These are phyloP conservation scores for Dasyprocta punctata DNA, from an alignment of 2,113 vertebrate genomes.

Conservation along the genomic window DNA sequence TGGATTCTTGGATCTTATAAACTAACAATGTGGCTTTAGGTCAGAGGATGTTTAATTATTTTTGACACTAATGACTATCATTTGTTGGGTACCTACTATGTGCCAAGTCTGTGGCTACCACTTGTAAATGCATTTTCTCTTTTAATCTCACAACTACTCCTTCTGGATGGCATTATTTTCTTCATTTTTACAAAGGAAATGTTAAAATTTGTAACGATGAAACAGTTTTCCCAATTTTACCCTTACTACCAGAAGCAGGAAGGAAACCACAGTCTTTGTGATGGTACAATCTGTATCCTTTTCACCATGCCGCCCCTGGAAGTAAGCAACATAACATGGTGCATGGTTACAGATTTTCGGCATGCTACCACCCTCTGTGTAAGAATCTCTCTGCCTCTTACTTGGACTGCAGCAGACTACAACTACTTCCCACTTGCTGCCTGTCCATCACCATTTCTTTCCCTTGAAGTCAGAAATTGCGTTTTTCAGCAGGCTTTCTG, in stretches of 20 bases:
- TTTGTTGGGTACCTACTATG: background rate
- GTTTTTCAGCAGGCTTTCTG: background rate
- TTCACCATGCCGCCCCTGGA: background rate
- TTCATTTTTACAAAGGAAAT: background rate
- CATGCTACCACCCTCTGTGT: fast-evolving
- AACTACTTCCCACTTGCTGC: background rate
- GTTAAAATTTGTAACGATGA: background rate
- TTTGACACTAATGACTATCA: background rate
- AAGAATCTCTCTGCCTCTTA: background rate
- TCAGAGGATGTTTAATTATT: background rate
- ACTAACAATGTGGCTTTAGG: background rate
- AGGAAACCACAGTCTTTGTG: background rate
- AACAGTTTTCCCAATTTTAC: background rate
- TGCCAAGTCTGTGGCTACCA: background rate
- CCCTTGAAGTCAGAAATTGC: background rate
- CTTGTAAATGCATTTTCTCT: background rate
- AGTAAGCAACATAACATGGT: background rate
- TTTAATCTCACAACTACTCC: background rate
- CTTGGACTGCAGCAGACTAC: background rate
- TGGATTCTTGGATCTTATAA: background rate
- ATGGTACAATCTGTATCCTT: background rate
- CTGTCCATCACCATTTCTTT: background rate
- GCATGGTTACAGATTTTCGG: background rate
- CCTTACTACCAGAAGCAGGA: background rate
- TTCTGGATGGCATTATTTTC: background rate